Base-by-base conservation (phyloP, 64 coral and sea anemone species). In the Cladopsammia gracilis region DNA sequence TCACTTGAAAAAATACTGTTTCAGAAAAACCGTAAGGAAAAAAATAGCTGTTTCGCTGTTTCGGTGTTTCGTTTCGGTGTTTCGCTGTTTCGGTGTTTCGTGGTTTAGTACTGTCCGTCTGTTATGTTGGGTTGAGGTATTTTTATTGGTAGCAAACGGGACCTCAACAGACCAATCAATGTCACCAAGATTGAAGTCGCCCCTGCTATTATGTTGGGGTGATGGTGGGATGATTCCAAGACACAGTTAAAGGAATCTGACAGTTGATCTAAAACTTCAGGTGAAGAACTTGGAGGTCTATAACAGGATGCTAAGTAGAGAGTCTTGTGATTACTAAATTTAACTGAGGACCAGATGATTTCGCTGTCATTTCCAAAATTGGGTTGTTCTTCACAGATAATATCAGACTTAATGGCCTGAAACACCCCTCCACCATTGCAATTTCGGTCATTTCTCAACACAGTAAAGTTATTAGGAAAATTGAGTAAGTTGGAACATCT, bases 111-210 rank as follows among this genome's bases (percentile, higher is more conserved):
- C n/a, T n/a, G n/a, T n/a, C n/a, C n/a, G n/a, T n/a, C n/a, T n/a
- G n/a, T 89, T 53, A 16, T 47, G 47, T 23, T 65, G 59, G 66
- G 73, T 7, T 3, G 19, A 51, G 19, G 73, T 77, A 76, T 51
- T 25, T 59, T 43, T 18, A 58, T 89, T 66, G 74, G 10, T 76
- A 76, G 75, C 15, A 61, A 59, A 78, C 64, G 57, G 87, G 64
- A 45, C 71, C 48, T 89, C 87, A 12, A 73, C 56, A 47, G 57
- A 77, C 87, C 87, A 89, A 50, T 89, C 59, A 59, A 89, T 89
- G 66, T 89, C 87, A 1, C 71, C 87, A 14, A 74, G 61, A 23
- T 89, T 76, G 61, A 89, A 89, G 58, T 89, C 87, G 10, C 87
- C 87, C 52, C 71, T 56, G 43, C 56, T 44, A 89, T 73, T 75